Percentiles rank a stretch among this genome's conserved stretches.
These are phyloP conservation scores for Euphonia xanthogaster DNA, from an alignment of 2,797 vertebrate genomes.

Conservation along the genomic window DNA sequence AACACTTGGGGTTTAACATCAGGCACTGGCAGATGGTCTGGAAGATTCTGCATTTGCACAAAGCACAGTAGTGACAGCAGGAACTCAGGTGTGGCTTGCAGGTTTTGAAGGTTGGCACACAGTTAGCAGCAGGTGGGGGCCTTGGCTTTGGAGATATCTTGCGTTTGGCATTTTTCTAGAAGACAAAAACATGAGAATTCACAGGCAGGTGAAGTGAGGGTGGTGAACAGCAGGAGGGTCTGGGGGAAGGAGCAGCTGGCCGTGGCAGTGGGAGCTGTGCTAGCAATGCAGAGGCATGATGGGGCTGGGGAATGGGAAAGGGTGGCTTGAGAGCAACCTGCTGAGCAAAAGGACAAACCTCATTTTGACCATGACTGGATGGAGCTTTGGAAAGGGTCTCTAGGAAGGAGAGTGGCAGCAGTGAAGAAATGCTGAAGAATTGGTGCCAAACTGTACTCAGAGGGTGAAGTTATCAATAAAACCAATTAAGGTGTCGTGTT, in stretches of 20 bases:
- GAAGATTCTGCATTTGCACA: slow-evolving; percentile 85
- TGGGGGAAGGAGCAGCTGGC: neutral
- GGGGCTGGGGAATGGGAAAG: neutral
- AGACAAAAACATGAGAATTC: neutral
- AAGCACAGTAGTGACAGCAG: slow-evolving; percentile 87
- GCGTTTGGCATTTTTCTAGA: slow-evolving; percentile 71
- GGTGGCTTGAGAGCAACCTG: neutral
- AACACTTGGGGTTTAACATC: slow-evolving; percentile 83
- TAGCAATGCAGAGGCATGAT: neutral
- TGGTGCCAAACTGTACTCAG: neutral
- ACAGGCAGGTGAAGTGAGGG: rapidly evolving
- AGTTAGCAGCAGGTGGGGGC: slow-evolving; percentile 78
- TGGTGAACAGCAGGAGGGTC: neutral
- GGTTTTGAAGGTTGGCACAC: slow-evolving; percentile 80
- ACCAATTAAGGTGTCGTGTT: neutral
- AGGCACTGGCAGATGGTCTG: slow-evolving; percentile 82
- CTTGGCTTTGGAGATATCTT: slow-evolving; percentile 30
- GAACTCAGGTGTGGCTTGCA: slow-evolving; percentile 79
- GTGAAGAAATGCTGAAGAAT: neutral
- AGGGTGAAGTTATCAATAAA: neutral
- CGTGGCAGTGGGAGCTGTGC: neutral
- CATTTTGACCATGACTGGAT: neutral
- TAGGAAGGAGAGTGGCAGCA: neutral
- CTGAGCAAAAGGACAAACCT: neutral
- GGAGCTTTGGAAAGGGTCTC: neutral